Conservation (phyloP, 2,113 vertebrate genomes). For the Crotalus horridus region DNA sequence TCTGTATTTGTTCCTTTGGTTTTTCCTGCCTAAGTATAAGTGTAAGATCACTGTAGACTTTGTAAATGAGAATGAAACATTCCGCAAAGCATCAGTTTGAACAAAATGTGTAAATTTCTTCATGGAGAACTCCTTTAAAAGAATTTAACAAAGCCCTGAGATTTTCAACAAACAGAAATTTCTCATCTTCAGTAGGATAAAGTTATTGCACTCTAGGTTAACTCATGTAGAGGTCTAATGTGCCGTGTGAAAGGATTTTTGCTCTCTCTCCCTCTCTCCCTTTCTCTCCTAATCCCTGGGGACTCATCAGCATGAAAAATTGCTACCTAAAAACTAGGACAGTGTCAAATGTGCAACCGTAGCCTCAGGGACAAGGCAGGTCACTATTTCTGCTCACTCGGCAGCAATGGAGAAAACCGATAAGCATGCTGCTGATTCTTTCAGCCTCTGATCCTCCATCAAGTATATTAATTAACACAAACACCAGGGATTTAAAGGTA, state of each 20-base stretch:
- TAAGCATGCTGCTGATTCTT: neutral
- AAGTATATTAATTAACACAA: slow-evolving; percentile 14
- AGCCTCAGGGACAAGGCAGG: slow-evolving; percentile 1
- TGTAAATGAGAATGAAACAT: neutral
- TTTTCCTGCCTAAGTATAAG: too few relatives aligned
- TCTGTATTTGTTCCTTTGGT: too few relatives aligned
- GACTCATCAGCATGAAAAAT: slow-evolving; percentile 31
- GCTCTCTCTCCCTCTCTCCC: neutral
- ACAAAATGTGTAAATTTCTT: too few relatives aligned
- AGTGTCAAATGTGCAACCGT: slow-evolving; percentile 32
- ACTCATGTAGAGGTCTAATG: neutral
- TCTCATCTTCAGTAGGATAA: neutral
- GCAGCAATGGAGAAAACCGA: neutral
- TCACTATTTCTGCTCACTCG: neutral
- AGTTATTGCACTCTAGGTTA: neutral
- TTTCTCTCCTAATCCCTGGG: slow-evolving; percentile 10
- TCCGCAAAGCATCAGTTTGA: neutral
- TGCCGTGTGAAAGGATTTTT: neutral
- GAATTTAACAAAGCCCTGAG: neutral
- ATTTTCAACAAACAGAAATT: neutral
- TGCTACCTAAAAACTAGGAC: slow-evolving; percentile 35
- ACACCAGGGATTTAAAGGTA: neutral
- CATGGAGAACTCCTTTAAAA: neutral
- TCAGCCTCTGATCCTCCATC: slow-evolving; percentile 7
- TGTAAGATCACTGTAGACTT: neutral